These are phyloP conservation scores for Cordilura impudica DNA, from an alignment of 2,888 invertebrate species.

Conservation along the genomic window DNA sequence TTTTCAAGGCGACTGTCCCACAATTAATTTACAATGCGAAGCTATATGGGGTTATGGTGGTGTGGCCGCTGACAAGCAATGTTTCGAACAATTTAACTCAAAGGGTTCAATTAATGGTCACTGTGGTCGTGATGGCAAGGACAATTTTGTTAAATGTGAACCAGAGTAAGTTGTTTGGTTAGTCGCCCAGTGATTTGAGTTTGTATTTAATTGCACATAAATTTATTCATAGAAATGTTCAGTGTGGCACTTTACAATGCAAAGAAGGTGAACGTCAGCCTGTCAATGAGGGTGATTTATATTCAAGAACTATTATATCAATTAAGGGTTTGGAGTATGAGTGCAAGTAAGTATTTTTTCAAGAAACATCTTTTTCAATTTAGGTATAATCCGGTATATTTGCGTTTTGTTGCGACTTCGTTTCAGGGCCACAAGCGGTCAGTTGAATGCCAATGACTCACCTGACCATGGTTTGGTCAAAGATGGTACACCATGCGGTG, in stretches of 20 bases:
- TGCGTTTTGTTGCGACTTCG: background rate
- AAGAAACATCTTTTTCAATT: background rate
- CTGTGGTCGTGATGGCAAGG: conserved; percentile 89
- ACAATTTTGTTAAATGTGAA: conserved; percentile 91
- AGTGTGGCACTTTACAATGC: conserved; percentile 97
- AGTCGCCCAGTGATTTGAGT: background rate
- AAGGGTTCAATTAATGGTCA: conserved; percentile 97
- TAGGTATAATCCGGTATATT: background rate
- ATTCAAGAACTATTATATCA: conserved; percentile 92
- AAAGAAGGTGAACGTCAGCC: conserved; percentile 92
- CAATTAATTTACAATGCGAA: conserved; percentile 91
- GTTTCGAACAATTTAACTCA: conserved; percentile 96
- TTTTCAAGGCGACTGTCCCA: conserved; percentile 94
- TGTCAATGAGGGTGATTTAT: conserved; percentile 88
- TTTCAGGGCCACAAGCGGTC: conserved; percentile 86
- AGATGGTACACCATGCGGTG: conserved; percentile 96
- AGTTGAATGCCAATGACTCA: conserved; percentile 81
- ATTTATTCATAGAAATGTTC: conserved; percentile 85
- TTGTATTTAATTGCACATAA: background rate
- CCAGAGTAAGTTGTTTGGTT: conserved; percentile 84
- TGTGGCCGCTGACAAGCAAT: conserved; percentile 88
- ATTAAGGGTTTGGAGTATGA: conserved; percentile 93
- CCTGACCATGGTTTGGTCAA: conserved; percentile 91
- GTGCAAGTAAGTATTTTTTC: conserved; percentile 90
- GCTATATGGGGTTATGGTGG: conserved; percentile 95